These are phyloP conservation scores for Phrynocephalus vlangalii DNA, from an alignment of 2,797 vertebrate genomes.

Conservation along the genomic window DNA sequence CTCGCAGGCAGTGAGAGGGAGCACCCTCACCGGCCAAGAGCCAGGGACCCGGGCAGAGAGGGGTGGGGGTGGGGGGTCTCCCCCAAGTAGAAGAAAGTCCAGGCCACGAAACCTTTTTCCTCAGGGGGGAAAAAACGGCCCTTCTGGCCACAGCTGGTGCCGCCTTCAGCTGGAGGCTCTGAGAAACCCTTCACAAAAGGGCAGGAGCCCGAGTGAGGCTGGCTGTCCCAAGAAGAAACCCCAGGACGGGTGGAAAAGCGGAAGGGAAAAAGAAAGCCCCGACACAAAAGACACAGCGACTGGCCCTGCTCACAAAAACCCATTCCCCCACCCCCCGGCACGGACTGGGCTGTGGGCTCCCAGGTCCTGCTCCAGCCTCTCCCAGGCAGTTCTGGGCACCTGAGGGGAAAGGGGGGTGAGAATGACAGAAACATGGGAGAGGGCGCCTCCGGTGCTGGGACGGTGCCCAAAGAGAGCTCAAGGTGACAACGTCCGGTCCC, in stretches of 20 bases:
- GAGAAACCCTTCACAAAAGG: not conserved
- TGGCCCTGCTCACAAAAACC: not conserved
- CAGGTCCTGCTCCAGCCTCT: constrained; percentile 34
- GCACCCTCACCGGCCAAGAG: no score
- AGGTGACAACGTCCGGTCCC: not conserved
- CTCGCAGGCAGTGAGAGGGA: not conserved
- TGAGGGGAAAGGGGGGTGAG: constrained; percentile 56
- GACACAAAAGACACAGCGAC: not conserved
- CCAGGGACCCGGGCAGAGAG: no score
- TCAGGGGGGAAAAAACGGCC: rapidly evolving
- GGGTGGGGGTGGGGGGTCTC: rapidly evolving
- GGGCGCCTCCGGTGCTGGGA: not conserved
- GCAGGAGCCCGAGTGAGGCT: not conserved
- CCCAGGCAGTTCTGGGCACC: constrained; percentile 32
- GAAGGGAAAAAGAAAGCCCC: no score
- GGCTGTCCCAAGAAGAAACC: rapidly evolving
- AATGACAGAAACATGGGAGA: not conserved
- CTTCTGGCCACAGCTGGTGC: no score
- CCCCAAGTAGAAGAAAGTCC: not conserved
- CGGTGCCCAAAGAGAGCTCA: not conserved
- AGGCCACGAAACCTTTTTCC: not conserved
- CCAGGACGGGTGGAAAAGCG: not conserved
- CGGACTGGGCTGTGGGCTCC: constrained; percentile 28
- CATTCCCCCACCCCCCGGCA: not conserved
- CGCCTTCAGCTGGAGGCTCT: not conserved